Conservation (phyloP, 2,113 vertebrate genomes). For the Amazona vittata region DNA sequence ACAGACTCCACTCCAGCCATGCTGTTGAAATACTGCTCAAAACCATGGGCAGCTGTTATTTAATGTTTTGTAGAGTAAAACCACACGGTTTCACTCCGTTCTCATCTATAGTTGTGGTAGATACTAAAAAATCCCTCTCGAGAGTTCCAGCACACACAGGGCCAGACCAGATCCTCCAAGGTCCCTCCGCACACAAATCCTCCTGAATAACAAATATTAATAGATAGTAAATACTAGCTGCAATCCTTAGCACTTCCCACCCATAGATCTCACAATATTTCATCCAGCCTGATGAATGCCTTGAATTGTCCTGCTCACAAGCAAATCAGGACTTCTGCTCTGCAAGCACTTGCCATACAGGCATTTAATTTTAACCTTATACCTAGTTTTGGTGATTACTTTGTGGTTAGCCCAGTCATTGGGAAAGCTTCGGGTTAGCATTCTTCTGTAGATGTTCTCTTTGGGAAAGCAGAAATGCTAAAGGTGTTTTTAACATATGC, state of each 20-base stretch:
- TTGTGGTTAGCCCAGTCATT: neutral
- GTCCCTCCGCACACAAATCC: neutral
- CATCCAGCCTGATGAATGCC: neutral
- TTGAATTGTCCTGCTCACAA: slow-evolving; percentile 2
- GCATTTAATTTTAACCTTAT: slow-evolving; percentile 38
- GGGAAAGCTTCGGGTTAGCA: neutral
- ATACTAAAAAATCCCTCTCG: neutral
- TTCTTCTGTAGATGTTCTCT: neutral
- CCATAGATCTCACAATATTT: neutral
- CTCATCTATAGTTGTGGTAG: slow-evolving; percentile 45
- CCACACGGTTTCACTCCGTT: slow-evolving; percentile 44
- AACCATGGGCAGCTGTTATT: neutral
- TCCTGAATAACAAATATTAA: slow-evolving; percentile 32
- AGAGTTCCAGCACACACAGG: neutral
- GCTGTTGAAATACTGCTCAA: neutral
- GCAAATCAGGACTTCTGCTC: slow-evolving; percentile 21
- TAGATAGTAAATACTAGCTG: slow-evolving; percentile 40
- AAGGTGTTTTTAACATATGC: neutral
- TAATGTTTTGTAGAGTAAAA: slow-evolving; percentile 21
- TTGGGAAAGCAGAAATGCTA: neutral
- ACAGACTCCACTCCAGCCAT: neutral
- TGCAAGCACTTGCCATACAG: neutral
- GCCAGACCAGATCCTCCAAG: slow-evolving; percentile 18
- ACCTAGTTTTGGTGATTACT: neutral
- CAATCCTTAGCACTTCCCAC: slow-evolving; percentile 3